phyloP scores from a whole-genome alignment of 2,113 vertebrate genomes.

The Syngnathus scovelli region DNA sequence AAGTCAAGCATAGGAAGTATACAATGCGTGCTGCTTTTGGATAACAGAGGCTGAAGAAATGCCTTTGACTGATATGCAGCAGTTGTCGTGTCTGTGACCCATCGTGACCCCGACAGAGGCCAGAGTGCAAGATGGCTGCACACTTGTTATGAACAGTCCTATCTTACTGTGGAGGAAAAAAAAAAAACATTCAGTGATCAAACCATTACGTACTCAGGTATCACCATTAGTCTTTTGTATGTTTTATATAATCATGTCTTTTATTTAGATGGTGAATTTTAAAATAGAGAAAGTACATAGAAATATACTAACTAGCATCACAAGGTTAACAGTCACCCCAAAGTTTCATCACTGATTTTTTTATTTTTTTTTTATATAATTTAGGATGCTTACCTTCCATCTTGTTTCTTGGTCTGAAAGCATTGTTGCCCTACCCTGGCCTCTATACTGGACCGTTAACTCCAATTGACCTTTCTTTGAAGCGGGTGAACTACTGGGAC shows the following conservation, averaged over 20 bases:
- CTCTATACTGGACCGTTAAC: constrained; percentile 32
- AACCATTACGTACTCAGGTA: not conserved
- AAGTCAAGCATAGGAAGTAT: constrained; percentile 9
- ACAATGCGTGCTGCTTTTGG: constrained; percentile 37
- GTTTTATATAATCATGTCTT: not conserved
- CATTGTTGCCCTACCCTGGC: constrained; percentile 38
- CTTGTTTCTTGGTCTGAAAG: constrained; percentile 18
- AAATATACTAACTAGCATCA: not conserved
- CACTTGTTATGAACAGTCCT: constrained; percentile 31
- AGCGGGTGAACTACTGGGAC: constrained; percentile 44
- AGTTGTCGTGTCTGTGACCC: constrained; percentile 60
- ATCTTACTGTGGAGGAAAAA: constrained; percentile 1
- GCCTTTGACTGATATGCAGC: constrained; percentile 59
- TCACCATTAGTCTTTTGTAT: not conserved
- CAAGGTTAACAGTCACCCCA: not conserved
- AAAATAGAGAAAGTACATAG: not conserved
- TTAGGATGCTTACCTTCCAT: not conserved
- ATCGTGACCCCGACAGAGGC: constrained; percentile 20
- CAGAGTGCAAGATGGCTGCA: constrained; percentile 35
- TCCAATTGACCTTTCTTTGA: constrained; percentile 55
- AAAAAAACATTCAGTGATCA: not conserved
- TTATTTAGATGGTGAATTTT: not conserved
- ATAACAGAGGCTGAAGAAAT: constrained; percentile 49
- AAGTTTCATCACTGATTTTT: not conserved
- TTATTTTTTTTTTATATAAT: constrained; percentile 1